Base-by-base conservation (phyloP, 1,140 invertebrate species). In the Tetragnatha versicolor region DNA sequence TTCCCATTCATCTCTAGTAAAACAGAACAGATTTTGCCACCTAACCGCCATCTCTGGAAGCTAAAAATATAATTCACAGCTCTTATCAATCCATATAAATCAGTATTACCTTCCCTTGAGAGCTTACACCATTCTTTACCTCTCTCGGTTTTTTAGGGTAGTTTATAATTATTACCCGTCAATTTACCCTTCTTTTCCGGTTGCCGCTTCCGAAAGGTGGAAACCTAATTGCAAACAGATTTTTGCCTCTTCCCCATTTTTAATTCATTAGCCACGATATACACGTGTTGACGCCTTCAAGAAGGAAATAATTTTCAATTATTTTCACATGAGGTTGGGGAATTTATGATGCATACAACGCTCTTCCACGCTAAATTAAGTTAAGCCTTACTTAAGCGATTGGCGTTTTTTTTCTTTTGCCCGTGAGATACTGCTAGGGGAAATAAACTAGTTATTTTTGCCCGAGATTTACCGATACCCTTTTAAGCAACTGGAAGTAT, bases 271-370 rank as follows among this genome's bases (percentile, higher is more conserved):
- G n/a, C 12, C 7, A 22, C 17, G n/a, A 25, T 63, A n/a, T 63
- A 22, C 35, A 17, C 12, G 27, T 22, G 35, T 42, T 63, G 37
- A 42, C 37, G 58, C 60, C 2, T 39, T 25, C 27, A 42, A 22
- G 42, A 63, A 63, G 60, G 42, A 63, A 63, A 63, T 39, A 7
- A 39, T 63, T 63, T 45, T 45, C 39, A 45, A n/a, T 45, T 45
- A 17, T 45, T 45, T 63, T 63, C 60, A 63, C 42, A 37, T 37
- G 42, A 63, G 33, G 42, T 63, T 63, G 42, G 37, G 35, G 60
- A 63, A 39, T 63, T 63, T 42, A 63, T 63, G 60, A 63, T 63
- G 60, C 60, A 63, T 63, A 42, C 20, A 22, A 39, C 17, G 17
- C 7, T n/a, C 35, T 39, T 39, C 7, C 60, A 39, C 22, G 60